Base-by-base conservation (phyloP, 2,888 invertebrate genomes). In the Cloeon dipterum region DNA sequence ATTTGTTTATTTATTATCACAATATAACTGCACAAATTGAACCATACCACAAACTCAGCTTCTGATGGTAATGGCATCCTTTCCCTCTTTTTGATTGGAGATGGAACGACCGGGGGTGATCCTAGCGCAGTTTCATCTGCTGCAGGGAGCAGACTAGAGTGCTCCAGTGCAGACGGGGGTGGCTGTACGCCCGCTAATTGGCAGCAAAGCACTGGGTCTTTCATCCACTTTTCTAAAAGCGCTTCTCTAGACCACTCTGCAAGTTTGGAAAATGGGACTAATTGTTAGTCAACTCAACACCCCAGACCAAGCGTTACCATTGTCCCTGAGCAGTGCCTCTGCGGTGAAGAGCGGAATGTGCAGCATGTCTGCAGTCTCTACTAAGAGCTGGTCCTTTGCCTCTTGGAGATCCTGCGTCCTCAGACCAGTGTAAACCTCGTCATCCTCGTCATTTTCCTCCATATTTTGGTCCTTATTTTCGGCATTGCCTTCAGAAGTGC, bases 321-420 rank as follows among this genome's bases (percentile, higher is more conserved):
- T 68, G 48, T 71, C 68, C 43, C 72, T 52, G 18, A 74, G 58
- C 34, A 74, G 53, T 20, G 71, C 72, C 53, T 74, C 73, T 20
- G 74, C 72, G 37, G 72, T 71, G 50, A 73, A 74, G 32, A 74
- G 57, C 3, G 72, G 71, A 35, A 74, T 65, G 50, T 70, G 68
- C 32, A 74, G 57, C 72, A 73, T 73, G 52, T 74, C 72, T 5
- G 72, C 69, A 3, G 73, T 73, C 51, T 74, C 73, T 18, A 73
- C 71, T 23, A 74, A 53, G 36, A 74, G 56, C 47, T 71, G 68
- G 49, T 74, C 73, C 52, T 74, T 74, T 23, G 70, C 70, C 52
- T 74, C 73, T 48, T 73, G 71, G 23, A 74, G 54, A 49, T 74
- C 73, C 51, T 72, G 71, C 40, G 70, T 67, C 38, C 70, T 53